phyloP scores from a whole-genome alignment of 2,113 vertebrate species.

The Taxidea taxus region DNA sequence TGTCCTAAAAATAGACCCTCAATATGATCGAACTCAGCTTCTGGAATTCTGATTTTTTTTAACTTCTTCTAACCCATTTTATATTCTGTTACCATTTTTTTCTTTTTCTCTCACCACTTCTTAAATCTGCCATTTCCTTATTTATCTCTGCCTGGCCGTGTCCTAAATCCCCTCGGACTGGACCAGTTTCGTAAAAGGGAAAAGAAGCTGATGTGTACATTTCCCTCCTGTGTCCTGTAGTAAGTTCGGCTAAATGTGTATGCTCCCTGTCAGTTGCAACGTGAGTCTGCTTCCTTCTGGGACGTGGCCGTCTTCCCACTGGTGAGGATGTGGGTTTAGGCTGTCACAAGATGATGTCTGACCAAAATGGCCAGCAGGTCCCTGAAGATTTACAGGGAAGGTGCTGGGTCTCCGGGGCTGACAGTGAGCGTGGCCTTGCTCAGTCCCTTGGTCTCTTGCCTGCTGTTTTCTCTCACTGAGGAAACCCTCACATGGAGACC shows the following conservation, averaged over 20 bases:
- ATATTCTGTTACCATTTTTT: neutral
- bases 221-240: neutral
- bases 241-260: neutral
- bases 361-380: accelerated
- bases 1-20: neutral
- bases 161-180: neutral
- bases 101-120: neutral
- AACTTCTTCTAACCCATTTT: neutral
- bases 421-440: accelerated
- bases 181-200: neutral
- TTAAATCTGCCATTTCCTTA: neutral
- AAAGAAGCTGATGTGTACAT: neutral
- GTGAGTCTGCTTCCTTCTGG: neutral
- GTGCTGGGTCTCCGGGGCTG: neutral
- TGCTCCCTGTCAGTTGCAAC: neutral
- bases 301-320: accelerated
- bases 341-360: accelerated
- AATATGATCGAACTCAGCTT: neutral
- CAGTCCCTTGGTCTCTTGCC: neutral
- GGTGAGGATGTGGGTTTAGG: accelerated
- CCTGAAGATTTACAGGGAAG: accelerated
- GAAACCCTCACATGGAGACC: neutral
- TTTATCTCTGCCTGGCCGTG: neutral
- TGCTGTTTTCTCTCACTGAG: accelerated
- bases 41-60: neutral